Evolutionary conservation across 1,140 invertebrate species (phyloP).

Genomic region (Harpegnathos saltator): DNA sequence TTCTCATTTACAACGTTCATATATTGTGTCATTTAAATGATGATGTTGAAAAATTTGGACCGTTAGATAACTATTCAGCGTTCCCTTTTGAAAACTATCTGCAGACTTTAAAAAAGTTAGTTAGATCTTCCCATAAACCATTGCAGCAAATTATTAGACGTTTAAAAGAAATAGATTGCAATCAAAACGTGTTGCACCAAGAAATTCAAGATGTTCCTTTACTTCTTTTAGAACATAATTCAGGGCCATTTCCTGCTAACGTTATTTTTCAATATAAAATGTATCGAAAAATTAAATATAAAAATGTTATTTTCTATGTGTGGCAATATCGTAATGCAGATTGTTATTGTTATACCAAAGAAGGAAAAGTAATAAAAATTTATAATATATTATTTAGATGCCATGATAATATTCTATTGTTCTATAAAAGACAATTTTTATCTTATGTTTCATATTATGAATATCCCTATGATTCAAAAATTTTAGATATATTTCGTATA

Average conservation of each 20-base stretch:
- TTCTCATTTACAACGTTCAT: constrained; percentile 12
- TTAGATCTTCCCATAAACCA: constrained; percentile 4
- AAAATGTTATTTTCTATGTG: not conserved
- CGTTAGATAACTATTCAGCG: not conserved
- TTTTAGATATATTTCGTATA: no score
- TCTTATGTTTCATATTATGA: constrained; percentile 9
- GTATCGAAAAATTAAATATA: constrained; percentile 9
- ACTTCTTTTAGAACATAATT: no score
- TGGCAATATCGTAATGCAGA: constrained; percentile 15
- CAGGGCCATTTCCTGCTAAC: not conserved
- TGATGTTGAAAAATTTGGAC: constrained; percentile 8
- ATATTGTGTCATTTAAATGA: constrained; percentile 16
- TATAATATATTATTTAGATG: constrained; percentile 1
- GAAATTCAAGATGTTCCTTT: not conserved
- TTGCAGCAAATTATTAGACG: not conserved
- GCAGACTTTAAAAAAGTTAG: not conserved
- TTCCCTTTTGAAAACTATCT: constrained; percentile 12
- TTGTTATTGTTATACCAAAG: constrained; percentile 10
- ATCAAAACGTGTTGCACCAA: not conserved
- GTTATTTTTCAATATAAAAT: not conserved
- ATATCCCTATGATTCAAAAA: no score
- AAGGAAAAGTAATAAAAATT: constrained; percentile 1
- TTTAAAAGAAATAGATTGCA: constrained; percentile 7
- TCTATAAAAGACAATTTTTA: not conserved
- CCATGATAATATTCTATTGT: not conserved